Evolutionary conservation across 53 echinoderm and acorn worm species (phyloP).

Genomic region (Hippasteria phrygiana): DNA sequence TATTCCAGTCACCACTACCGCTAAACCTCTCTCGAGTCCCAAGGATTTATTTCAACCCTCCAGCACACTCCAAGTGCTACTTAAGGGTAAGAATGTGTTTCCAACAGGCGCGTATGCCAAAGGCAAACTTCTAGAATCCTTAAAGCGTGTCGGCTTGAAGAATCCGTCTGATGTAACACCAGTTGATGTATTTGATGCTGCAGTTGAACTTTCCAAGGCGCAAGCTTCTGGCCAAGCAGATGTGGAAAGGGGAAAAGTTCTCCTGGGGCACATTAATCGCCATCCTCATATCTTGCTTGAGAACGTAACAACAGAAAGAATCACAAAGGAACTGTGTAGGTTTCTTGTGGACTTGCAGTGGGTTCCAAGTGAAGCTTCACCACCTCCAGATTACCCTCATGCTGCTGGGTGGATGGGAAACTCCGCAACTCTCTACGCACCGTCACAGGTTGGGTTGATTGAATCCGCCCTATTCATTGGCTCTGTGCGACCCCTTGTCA

Average conservation of each 20-base stretch:
- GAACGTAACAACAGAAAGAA: background rate
- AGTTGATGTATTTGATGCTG: slow-evolving; percentile 23
- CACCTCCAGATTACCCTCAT: slow-evolving; percentile 46
- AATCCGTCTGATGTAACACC: slow-evolving; percentile 14
- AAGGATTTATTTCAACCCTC: slow-evolving; percentile 68
- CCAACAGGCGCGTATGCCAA: slow-evolving; percentile 53
- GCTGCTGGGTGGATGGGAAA: slow-evolving; percentile 48
- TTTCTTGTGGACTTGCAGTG: slow-evolving; percentile 36
- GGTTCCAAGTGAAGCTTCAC: slow-evolving; percentile 50
- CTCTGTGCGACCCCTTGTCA: slow-evolving; percentile 45
- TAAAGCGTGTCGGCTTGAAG: slow-evolving; percentile 55
- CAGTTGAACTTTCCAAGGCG: slow-evolving; percentile 22
- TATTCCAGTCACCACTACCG: slow-evolving; percentile 45
- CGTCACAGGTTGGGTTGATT: background rate
- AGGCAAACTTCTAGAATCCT: background rate
- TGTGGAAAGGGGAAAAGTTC: slow-evolving; percentile 7
- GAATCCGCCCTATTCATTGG: slow-evolving; percentile 9
- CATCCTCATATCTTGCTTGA: slow-evolving; percentile 34
- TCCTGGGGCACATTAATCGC: slow-evolving; percentile 41
- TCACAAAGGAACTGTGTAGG: background rate
- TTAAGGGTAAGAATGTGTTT: slow-evolving; percentile 56
- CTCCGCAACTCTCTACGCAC: slow-evolving; percentile 19
- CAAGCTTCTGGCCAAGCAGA: background rate
- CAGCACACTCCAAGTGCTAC: slow-evolving; percentile 47
- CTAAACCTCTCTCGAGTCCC: slow-evolving; percentile 8